Percentiles rank a stretch among this genome's conserved stretches.
These are phyloP conservation scores for Loripinus fragilis DNA, from an alignment of 2,888 invertebrate species.

Conservation along the genomic window DNA sequence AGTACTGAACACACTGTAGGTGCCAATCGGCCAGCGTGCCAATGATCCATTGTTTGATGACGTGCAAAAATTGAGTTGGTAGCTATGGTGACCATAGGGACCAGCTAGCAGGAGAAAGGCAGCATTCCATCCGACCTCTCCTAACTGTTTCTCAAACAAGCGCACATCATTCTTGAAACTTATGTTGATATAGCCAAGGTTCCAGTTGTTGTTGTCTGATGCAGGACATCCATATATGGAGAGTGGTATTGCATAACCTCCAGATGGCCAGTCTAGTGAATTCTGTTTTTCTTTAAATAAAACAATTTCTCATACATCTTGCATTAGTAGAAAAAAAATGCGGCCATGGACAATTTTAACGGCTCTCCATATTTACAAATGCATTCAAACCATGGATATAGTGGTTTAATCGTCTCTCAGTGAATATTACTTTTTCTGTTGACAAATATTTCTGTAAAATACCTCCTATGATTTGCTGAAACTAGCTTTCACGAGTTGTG, in stretches of 20 bases:
- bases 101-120: not conserved
- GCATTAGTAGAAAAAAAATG: too few species aligned
- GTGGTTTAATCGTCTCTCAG: too few species aligned
- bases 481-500: too few species aligned
- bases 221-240: constrained; percentile 56
- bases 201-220: constrained; percentile 32
- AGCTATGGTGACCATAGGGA: not conserved
- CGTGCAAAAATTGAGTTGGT: not conserved
- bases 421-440: too few species aligned
- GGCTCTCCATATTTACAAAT: too few species aligned
- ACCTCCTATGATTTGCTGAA: too few species aligned
- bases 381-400: too few species aligned
- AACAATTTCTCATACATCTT: too few species aligned
- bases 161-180: not conserved
- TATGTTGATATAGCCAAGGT: not conserved
- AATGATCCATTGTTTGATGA: not conserved
- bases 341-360: too few species aligned
- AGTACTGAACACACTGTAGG: too few species aligned
- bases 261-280: constrained; percentile 43
- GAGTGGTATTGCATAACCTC: constrained; percentile 35
- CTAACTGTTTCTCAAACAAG: not conserved
- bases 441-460: too few species aligned
- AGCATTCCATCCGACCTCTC: not conserved
- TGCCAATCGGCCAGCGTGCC: not conserved
- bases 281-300: too few species aligned